Conservation (phyloP, 2,888 invertebrate genomes). For the Himalopsyche anomala region DNA sequence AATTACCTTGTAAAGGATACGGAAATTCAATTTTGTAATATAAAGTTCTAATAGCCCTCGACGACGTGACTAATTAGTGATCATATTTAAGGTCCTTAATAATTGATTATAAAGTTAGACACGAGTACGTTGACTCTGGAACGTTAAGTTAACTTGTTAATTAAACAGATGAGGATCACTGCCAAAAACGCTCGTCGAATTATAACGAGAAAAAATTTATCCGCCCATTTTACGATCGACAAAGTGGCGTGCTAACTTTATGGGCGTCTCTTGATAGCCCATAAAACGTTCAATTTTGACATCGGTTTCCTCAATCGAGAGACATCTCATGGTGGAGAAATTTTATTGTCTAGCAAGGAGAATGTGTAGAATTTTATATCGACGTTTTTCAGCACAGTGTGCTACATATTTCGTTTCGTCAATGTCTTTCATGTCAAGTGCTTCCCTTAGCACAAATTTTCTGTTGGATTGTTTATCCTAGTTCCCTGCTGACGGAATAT, state of each 20-base stretch:
- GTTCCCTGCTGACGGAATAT: too few species aligned
- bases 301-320: slow-evolving; percentile 52
- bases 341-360: slow-evolving; percentile 17
- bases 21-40: too few species aligned
- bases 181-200: slow-evolving; percentile 19
- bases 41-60: too few species aligned
- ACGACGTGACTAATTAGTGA: too few species aligned
- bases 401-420: slow-evolving; percentile 9
- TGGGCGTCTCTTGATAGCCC: slow-evolving; percentile 56
- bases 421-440: slow-evolving; percentile 23
- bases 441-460: background rate
- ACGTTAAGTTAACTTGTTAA: slow-evolving; percentile 22
- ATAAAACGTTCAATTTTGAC: slow-evolving; percentile 60
- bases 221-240: slow-evolving; percentile 47
- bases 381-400: slow-evolving; percentile 6
- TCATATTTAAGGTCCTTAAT: too few species aligned
- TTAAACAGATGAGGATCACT: slow-evolving; percentile 2
- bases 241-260: slow-evolving; percentile 56
- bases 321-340: slow-evolving; percentile 20
- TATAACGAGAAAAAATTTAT: slow-evolving; percentile 45
- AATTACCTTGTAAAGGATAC: too few species aligned
- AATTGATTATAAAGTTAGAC: background rate
- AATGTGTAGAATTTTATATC: slow-evolving; percentile 37
- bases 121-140: too few species aligned
- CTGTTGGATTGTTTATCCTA: background rate